Percentiles rank a stretch among this genome's conserved stretches.
These are phyloP conservation scores for Potamarius usumacintae DNA, from an alignment of 2,113 vertebrate genomes.

Conservation along the genomic window DNA sequence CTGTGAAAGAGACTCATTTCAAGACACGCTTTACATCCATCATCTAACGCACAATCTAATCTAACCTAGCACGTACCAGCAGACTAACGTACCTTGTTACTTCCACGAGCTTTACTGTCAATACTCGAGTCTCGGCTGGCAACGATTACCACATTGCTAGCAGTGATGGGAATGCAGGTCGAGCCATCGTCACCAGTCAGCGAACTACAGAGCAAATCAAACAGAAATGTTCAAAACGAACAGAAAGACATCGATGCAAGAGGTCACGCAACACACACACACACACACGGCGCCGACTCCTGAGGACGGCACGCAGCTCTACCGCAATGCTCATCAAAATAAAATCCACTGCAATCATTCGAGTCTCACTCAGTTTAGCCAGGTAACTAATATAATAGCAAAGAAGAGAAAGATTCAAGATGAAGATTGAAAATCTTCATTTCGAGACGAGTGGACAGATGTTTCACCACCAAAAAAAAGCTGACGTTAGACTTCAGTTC, in stretches of 20 bases:
- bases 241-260: not conserved
- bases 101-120: conserved; percentile 94
- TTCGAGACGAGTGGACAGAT: not conserved
- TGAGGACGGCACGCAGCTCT: not conserved
- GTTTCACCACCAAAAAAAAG: not conserved
- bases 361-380: not conserved
- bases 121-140: conserved; percentile 97
- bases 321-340: not conserved
- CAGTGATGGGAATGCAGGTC: conserved; percentile 84
- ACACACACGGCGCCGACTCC: not conserved
- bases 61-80: not conserved
- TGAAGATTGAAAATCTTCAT: not conserved
- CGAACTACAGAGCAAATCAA: conserved; percentile 70
- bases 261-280: not conserved
- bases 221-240: not conserved
- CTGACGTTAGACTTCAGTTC: not conserved
- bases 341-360: not conserved
- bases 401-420: not conserved
- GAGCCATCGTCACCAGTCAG: conserved; percentile 92
- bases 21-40: not conserved
- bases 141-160: conserved; percentile 92
- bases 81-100: conserved; percentile 84
- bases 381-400: not conserved
- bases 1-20: conserved; percentile 66
- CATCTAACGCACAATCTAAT: not conserved